Conservation (phyloP, 2,888 invertebrate genomes). For the Miltochrista miniata region DNA sequence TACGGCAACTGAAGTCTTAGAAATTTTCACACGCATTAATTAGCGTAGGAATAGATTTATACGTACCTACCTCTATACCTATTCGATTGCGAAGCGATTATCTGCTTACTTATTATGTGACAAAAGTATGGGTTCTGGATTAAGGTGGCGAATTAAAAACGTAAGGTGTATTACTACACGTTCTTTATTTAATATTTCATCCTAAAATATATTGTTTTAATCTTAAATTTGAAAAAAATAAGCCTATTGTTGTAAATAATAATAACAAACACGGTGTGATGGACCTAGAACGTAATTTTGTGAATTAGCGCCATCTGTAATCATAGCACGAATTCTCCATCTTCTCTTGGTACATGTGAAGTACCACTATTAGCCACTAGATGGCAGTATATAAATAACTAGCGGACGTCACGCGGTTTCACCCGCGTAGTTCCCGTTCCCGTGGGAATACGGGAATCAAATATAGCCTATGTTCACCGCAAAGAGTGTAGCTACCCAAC, state of each 20-base stretch:
- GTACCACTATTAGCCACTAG: background rate
- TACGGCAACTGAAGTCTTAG: conserved; percentile 17
- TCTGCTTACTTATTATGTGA: too few species aligned
- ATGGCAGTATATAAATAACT: background rate
- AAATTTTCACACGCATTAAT: conserved; percentile 17
- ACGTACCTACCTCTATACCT: background rate
- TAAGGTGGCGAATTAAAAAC: background rate
- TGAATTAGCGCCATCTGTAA: background rate
- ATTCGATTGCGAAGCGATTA: too few species aligned
- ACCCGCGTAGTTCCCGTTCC: too few species aligned
- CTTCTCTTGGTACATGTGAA: background rate
- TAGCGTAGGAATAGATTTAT: background rate
- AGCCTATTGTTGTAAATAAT: background rate
- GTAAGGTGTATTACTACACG: background rate
- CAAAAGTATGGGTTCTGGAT: background rate
- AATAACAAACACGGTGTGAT: background rate
- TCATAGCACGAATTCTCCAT: background rate
- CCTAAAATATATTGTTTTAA: background rate
- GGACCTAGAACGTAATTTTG: background rate
- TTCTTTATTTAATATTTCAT: background rate
- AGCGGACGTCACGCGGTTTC: too few species aligned
- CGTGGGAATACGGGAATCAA: too few species aligned
- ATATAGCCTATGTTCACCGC: too few species aligned
- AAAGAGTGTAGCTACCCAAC: too few species aligned
- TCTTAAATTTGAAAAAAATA: background rate